Evolutionary conservation across 2,888 invertebrate species (phyloP), one percentile per base, ranked within the genome.

Genomic region (Platycheirus rosarum): DNA sequence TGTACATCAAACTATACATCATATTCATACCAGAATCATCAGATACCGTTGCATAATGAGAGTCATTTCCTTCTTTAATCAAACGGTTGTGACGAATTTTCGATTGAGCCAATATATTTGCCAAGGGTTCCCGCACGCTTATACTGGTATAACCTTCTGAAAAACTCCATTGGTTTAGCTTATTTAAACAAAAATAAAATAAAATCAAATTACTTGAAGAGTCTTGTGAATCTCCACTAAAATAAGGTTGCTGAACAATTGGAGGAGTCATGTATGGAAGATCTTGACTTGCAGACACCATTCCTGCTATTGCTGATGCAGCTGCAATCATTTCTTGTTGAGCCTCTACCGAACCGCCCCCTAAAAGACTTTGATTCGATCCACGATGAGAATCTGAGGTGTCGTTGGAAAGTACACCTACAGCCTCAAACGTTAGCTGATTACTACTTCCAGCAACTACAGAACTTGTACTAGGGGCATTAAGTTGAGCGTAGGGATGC

Each of bases 71-170:
- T 49, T 90, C 89, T 18, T 89, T 88, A 86, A 89, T 87, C 88
- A 90, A 85, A 70, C 88, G 88, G 80, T 89, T 88, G 62, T 91
- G 91, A 80, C 91, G 91, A 71, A 88, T 89, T 49, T 91, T 89
- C 0, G 94, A 94, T 89, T 94, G 93, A 55, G 94, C 94, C 85
- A 95, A 93, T 84, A 95, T 94, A 88, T 94, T 94, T 2, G 96
- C 96, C 79, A 97, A 91, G 0, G 97, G 97, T 89, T 97, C 97
- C 14, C 97, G 92, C 1, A 97, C 97, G 85, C 96, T 97, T 86
- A 97, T 97, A 88, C 97, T 97, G 0, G 97, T 97, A 89, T 97
- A 97, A 49, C 97, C 97, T 92, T 97, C 96, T 96, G 91, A 26
- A 92, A 90, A 70, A 65, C 23, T 35, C 46, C 2, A 23, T 5